Base-by-base conservation (phyloP, 2,113 vertebrate genomes). In the Channa maculata region DNA sequence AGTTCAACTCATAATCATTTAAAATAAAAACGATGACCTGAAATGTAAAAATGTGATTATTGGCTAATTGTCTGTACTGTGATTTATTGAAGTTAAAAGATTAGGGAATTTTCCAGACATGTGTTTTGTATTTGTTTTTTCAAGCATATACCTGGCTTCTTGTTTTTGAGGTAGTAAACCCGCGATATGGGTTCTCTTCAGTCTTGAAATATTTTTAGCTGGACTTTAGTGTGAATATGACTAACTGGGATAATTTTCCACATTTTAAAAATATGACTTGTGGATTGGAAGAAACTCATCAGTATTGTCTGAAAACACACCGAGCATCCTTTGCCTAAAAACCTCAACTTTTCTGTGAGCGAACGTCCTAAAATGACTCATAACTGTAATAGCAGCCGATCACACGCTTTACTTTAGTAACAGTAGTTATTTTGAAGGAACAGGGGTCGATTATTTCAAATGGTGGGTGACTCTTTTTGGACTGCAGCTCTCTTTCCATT, bases 221-320 rank as follows among this genome's bases (percentile, higher is more conserved):
- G 55, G 73, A 73, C 55, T 7, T 78, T 11, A 54, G 38, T 51
- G 37, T 8, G 46, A 70, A 73, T 81, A 39, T 76, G 75, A 75
- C 67, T 46, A 69, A 83, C 44, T 59, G 10, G 38, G 37, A 65
- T 65, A 10, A 73, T 73, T 87, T 83, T 62, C 76, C 77, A 82
- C 72, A 75, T 57, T 63, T 79, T n/a, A 13, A 52, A 79, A 70
- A 70, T 62, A 73, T 48, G 36, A 51, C 10, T 65, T 84, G 75
- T 57, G 64, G 80, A 60, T 41, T 82, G 71, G 75, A 62, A 59
- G 50, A 74, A 74, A 77, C n/a, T 61, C 14, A 36, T 84, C 80
- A 83, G 87, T 80, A 77, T 69, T 71, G 62, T 83, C 76, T 78
- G 33, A 80, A 72, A 75, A 68, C 58, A 66, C 65, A 77, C 78